Evolutionary conservation across 2,888 invertebrate genomes (phyloP).

Genomic region (Noctua pronuba): DNA sequence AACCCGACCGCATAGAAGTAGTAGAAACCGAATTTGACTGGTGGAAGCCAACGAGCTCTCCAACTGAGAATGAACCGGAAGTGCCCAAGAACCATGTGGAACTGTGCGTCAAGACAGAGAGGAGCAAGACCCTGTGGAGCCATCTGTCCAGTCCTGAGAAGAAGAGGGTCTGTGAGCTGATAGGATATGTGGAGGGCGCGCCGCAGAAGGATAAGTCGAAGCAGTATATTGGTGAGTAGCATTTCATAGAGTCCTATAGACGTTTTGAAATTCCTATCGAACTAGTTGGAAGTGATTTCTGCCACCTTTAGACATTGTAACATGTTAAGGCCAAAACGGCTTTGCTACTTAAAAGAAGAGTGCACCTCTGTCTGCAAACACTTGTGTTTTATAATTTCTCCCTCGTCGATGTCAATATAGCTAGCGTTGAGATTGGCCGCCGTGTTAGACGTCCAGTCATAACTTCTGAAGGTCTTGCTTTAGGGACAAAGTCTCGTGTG

Average conservation of each 20-base stretch:
- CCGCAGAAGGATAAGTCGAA: slow-evolving; percentile 85
- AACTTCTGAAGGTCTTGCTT: neutral
- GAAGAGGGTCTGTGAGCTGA: slow-evolving; percentile 91
- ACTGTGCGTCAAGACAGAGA: slow-evolving; percentile 89
- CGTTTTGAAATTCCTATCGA: neutral
- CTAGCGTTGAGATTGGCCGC: neutral
- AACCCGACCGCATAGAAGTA: slow-evolving; percentile 86
- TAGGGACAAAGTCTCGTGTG: neutral
- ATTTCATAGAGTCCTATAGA: neutral
- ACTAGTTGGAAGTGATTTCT: neutral
- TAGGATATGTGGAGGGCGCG: slow-evolving; percentile 91
- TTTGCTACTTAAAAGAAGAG: neutral
- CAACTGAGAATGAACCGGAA: slow-evolving; percentile 74
- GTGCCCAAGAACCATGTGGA: slow-evolving; percentile 77
- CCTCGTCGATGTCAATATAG: neutral
- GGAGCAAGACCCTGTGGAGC: slow-evolving; percentile 90
- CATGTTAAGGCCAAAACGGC: neutral
- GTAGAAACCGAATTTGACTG: slow-evolving; percentile 87
- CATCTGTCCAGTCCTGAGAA: slow-evolving; percentile 92
- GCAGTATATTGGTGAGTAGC: slow-evolving; percentile 90
- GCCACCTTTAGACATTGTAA: neutral
- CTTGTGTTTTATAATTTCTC: neutral
- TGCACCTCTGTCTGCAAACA: neutral
- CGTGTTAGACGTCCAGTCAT: neutral
- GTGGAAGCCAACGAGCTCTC: slow-evolving; percentile 83